phyloP scores from a whole-genome alignment of 1,140 invertebrate species.

The Drosophila pseudoobscura region DNA sequence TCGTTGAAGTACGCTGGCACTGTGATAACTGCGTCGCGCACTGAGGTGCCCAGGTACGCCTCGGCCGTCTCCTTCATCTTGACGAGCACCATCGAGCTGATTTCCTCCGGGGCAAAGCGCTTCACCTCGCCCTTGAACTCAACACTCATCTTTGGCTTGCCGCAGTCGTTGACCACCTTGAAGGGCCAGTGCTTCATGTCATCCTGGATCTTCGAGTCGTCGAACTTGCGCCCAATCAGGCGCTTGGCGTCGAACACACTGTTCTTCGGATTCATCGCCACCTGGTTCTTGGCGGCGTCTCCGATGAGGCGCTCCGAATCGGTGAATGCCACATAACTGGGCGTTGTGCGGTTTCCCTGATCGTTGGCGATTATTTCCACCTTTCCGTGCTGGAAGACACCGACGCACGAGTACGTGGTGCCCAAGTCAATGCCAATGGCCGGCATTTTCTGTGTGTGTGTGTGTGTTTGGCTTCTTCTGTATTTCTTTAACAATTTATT shows the following conservation, averaged over 20 bases:
- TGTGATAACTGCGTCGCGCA: constrained; percentile 87
- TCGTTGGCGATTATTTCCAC: constrained; percentile 97
- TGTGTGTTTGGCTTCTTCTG: constrained; percentile 8
- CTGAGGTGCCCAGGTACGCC: constrained; percentile 88
- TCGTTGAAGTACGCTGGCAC: constrained; percentile 87
- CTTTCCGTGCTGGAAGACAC: constrained; percentile 91
- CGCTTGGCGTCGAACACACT: constrained; percentile 91
- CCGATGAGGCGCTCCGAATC: constrained; percentile 93
- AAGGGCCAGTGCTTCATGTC: constrained; percentile 92
- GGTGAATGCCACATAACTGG: constrained; percentile 95
- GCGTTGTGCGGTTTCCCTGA: constrained; percentile 95
- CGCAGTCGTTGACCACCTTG: constrained; percentile 86
- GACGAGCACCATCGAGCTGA: constrained; percentile 90
- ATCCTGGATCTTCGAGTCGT: constrained; percentile 88
- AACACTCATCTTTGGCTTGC: constrained; percentile 89
- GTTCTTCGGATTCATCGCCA: constrained; percentile 92
- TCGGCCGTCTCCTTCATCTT: constrained; percentile 94
- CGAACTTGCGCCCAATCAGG: constrained; percentile 87
- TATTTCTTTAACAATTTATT: constrained; percentile 23
- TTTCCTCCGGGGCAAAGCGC: constrained; percentile 89
- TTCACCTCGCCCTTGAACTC: constrained; percentile 90
- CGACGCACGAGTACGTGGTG: constrained; percentile 92
- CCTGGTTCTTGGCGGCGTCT: constrained; percentile 90
- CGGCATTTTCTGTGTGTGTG: constrained; percentile 83
- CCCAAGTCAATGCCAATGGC: constrained; percentile 90